phyloP scores from a whole-genome alignment of 2,888 invertebrate species.

The Chrysomela aeneicollis region DNA sequence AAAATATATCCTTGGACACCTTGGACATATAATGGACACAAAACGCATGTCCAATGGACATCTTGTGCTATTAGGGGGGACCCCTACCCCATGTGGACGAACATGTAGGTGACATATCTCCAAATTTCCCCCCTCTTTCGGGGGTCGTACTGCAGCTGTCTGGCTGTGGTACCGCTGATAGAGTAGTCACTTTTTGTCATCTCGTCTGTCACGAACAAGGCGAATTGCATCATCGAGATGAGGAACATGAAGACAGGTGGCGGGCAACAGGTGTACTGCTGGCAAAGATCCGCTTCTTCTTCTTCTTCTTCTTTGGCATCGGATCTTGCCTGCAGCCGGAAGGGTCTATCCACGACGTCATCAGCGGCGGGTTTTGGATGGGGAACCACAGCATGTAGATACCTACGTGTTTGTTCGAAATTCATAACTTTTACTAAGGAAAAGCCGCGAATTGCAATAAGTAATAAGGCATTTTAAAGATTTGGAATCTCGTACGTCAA shows the following conservation, averaged over 20 bases:
- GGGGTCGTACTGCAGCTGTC: conserved; percentile 85
- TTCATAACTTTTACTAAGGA: no score
- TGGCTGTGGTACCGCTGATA: conserved; percentile 74
- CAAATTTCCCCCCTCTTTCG: conserved; percentile 85
- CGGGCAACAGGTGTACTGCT: conserved; percentile 72
- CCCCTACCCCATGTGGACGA: conserved; percentile 88
- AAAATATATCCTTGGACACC: no score
- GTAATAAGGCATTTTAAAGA: no score
- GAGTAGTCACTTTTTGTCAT: conserved; percentile 50
- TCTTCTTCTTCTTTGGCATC: conserved; percentile 86
- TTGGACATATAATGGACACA: no score
- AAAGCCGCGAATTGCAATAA: no score
- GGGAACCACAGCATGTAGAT: conserved; percentile 29
- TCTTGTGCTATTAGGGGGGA: no score
- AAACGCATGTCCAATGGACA: no score
- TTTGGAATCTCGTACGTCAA: no score
- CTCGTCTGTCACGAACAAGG: conserved; percentile 64
- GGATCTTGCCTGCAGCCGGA: conserved; percentile 31
- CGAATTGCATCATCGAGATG: conserved; percentile 86
- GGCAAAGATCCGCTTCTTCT: conserved; percentile 71
- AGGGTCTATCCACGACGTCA: conserved; percentile 6
- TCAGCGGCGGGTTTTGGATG: conserved; percentile 31
- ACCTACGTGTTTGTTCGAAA: conserved; percentile 21
- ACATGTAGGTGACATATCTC: conserved; percentile 95
- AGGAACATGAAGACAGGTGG: conserved; percentile 91